phyloP scores from a whole-genome alignment of 2,113 vertebrate genomes.

The Eurystomus gularis region DNA sequence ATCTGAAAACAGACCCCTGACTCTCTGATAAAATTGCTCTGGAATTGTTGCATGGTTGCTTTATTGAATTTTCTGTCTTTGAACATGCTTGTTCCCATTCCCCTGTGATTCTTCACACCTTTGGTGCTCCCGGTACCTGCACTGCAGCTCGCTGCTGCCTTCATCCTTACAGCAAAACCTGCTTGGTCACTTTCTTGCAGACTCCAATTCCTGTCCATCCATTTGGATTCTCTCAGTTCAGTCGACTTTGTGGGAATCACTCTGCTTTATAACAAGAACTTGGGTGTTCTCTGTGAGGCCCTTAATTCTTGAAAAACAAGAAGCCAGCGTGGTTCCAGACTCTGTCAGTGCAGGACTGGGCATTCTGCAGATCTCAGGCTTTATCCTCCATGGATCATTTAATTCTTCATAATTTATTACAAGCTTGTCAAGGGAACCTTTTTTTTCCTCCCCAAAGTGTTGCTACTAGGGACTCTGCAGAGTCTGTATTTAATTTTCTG shows the following conservation, averaged over 20 bases:
- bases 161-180: neutral
- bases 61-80: neutral
- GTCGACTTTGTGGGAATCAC: neutral
- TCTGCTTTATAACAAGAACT: neutral
- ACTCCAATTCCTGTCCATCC: neutral
- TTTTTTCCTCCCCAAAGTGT: neutral
- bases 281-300: neutral
- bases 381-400: neutral
- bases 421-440: accelerated
- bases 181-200: neutral
- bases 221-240: neutral
- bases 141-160: neutral
- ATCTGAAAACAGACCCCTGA: neutral
- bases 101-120: neutral
- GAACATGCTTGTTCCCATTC: neutral
- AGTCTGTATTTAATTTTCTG: neutral
- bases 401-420: neutral
- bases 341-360: no score
- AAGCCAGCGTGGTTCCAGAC: neutral
- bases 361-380: accelerated
- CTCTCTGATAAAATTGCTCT: neutral
- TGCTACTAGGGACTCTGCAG: neutral
- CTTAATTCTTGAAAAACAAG: accelerated
- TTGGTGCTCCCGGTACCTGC: neutral
- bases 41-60: neutral